These are phyloP conservation scores for Sarcophaga rosellei DNA, from an alignment of 2,888 invertebrate genomes.

Conservation along the genomic window DNA sequence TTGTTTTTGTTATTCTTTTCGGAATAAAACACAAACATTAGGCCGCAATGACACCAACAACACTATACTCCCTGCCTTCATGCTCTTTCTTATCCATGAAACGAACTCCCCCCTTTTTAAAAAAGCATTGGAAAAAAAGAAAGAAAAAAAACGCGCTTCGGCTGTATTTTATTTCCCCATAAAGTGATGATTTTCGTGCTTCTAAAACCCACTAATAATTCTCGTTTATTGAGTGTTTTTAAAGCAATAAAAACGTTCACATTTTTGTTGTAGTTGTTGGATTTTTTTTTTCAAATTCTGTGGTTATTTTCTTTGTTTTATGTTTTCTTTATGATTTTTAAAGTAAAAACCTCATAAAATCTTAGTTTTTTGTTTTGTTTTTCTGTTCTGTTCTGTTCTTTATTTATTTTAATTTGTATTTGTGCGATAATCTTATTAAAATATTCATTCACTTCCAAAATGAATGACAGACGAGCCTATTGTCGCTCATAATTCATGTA, in stretches of 20 bases:
- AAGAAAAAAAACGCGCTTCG: neutral
- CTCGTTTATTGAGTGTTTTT: constrained; percentile 54
- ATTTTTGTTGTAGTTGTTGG: constrained; percentile 15
- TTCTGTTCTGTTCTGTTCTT: too few relatives aligned
- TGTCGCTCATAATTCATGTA: constrained; percentile 19
- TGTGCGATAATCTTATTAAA: neutral
- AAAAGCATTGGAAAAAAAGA: neutral
- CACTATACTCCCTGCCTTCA: neutral
- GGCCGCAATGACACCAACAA: constrained; percentile 7
- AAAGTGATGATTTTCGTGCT: constrained; percentile 21
- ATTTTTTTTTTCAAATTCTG: neutral
- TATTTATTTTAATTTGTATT: too few relatives aligned
- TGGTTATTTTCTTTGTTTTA: neutral
- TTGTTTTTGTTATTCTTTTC: neutral
- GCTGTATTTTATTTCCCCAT: constrained; percentile 26
- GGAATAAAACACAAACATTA: neutral
- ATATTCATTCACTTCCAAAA: neutral
- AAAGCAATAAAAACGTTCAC: constrained; percentile 48
- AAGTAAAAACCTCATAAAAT: neutral
- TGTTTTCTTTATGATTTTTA: neutral
- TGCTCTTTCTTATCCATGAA: neutral
- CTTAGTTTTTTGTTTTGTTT: too few relatives aligned
- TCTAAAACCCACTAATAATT: constrained; percentile 44
- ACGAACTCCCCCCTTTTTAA: neutral
- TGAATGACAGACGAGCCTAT: neutral